Percentiles rank a stretch among this genome's conserved stretches.
Evolutionary conservation across 2,113 vertebrate species (phyloP).

Genomic region (Dasyornis broadbenti): DNA sequence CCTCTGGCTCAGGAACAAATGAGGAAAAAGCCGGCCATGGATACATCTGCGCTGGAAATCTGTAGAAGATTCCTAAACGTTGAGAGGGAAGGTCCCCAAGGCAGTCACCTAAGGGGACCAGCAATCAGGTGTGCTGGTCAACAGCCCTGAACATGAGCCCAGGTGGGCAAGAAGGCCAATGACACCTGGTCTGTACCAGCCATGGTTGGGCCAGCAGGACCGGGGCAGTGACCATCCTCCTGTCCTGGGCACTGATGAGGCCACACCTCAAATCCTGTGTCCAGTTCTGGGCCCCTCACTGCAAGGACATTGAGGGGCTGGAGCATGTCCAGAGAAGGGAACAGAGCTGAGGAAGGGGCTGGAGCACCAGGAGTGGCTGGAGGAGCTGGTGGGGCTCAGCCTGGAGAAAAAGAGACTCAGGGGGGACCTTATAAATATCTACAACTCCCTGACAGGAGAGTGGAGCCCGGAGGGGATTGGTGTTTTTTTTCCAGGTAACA

Average conservation of each 20-base stretch:
- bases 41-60: neutral
- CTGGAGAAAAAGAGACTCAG: neutral
- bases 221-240: neutral
- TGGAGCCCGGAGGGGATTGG: neutral
- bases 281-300: neutral
- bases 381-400: neutral
- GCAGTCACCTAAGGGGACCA: neutral
- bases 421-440: neutral
- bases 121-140: neutral
- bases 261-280: neutral
- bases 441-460: neutral
- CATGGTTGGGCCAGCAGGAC: neutral
- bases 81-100: neutral
- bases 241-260: neutral
- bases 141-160: neutral
- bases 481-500: neutral
- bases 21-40: neutral
- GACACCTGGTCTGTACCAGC: neutral
- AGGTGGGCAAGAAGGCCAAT: neutral
- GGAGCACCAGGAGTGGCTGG: neutral
- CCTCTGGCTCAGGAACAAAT: constrained; percentile 19
- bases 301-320: neutral
- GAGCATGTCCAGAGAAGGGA: neutral
- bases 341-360: neutral
- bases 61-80: neutral